Percentiles rank a stretch among this genome's conserved stretches.
Evolutionary conservation across 2,888 invertebrate genomes (phyloP).

Genomic region (Phytoseiulus persimilis): DNA sequence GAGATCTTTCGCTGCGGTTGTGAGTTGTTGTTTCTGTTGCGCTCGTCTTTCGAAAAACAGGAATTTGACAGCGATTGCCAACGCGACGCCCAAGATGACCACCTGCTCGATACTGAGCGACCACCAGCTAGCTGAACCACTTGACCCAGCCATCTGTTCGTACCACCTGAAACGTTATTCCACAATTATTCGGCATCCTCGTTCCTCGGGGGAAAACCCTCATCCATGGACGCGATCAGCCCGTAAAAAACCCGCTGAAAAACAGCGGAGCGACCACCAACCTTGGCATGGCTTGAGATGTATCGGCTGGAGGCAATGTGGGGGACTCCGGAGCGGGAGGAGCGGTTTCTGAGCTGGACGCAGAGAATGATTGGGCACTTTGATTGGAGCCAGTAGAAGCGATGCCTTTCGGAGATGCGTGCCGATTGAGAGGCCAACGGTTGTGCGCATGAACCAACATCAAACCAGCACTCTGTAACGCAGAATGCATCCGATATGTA

Average conservation of each 20-base stretch:
- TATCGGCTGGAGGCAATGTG: background rate
- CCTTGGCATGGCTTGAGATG: slow-evolving; percentile 23
- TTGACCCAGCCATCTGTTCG: slow-evolving; percentile 8
- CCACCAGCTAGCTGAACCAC: slow-evolving; percentile 56
- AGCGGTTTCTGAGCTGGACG: background rate
- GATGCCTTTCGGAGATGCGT: slow-evolving; percentile 29
- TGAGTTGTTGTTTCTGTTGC: slow-evolving; percentile 49
- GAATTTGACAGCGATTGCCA: slow-evolving; percentile 77
- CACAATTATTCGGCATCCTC: too few relatives aligned
- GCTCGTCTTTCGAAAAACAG: slow-evolving; percentile 67
- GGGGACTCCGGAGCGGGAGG: background rate
- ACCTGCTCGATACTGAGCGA: slow-evolving; percentile 84
- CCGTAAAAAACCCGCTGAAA: background rate
- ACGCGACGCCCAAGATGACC: slow-evolving; percentile 71
- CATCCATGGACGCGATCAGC: too few relatives aligned
- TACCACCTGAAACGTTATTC: slow-evolving; percentile 24
- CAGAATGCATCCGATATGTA: background rate
- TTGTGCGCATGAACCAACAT: slow-evolving; percentile 78
- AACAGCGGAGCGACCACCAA: background rate
- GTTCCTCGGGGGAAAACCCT: too few relatives aligned
- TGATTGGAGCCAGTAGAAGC: slow-evolving; percentile 36
- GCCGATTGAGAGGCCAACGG: slow-evolving; percentile 46
- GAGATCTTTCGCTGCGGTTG: slow-evolving; percentile 44
- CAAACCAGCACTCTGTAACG: slow-evolving; percentile 63
- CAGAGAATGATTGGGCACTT: slow-evolving; percentile 15